Conservation (phyloP, 2,888 invertebrate genomes). For the Deilephila elpenor region DNA sequence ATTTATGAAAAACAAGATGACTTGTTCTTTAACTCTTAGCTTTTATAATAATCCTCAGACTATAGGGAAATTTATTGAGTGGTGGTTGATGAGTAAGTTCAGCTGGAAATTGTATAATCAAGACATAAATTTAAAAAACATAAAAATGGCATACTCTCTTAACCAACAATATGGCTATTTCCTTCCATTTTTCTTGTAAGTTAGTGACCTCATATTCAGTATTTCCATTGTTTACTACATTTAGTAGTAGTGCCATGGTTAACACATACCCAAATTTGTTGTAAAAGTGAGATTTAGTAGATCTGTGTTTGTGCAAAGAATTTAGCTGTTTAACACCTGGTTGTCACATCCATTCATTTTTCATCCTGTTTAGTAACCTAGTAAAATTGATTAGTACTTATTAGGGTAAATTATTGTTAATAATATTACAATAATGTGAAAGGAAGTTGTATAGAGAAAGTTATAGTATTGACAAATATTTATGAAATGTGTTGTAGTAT, state of each 20-base stretch:
- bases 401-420: not conserved
- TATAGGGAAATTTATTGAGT: no score
- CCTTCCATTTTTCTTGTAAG: not conserved
- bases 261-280: constrained; percentile 23
- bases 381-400: not conserved
- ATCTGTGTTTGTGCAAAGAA: constrained; percentile 20
- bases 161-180: not conserved
- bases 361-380: constrained; percentile 17
- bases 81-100: no score
- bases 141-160: no score
- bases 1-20: no score
- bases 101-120: no score
- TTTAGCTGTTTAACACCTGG: constrained; percentile 21
- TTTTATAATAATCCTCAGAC: no score
- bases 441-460: not conserved
- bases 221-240: constrained; percentile 12
- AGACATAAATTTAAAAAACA: no score
- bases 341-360: constrained; percentile 8
- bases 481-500: not conserved
- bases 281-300: constrained; percentile 27
- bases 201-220: constrained; percentile 10
- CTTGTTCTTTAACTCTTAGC: no score
- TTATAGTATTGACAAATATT: not conserved
- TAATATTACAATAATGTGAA: not conserved
- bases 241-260: constrained; percentile 20